Evolutionary conservation across 37 sponge, comb jelly and placozoan genomes (phyloP).

Genomic region (Ephydatia muelleri): DNA sequence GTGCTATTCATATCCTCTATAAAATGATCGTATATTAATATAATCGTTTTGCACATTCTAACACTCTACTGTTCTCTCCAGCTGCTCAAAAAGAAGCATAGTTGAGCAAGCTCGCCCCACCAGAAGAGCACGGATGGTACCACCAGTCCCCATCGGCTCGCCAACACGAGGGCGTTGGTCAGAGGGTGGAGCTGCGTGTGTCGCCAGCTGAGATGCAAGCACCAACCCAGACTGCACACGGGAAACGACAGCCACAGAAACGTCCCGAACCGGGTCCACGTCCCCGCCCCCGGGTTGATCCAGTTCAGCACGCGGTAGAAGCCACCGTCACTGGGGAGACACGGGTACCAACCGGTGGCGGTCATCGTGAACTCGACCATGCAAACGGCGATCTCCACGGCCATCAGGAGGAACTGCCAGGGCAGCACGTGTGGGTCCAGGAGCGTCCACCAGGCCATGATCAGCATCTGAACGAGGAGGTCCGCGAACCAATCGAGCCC

Average conservation of each 20-base stretch:
- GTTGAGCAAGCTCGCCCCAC: neutral
- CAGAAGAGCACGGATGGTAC: neutral
- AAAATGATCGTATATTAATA: too few species aligned
- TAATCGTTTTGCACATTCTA: too few species aligned
- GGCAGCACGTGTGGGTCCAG: neutral
- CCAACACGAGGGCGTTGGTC: neutral
- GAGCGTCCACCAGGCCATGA: neutral
- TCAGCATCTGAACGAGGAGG: neutral
- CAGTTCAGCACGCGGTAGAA: neutral
- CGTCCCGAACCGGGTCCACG: neutral
- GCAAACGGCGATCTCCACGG: neutral
- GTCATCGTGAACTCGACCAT: neutral
- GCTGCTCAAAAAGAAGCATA: neutral
- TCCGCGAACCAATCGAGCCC: neutral
- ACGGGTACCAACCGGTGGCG: neutral
- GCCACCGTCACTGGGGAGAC: neutral
- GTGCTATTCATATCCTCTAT: too few species aligned
- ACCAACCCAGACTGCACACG: neutral
- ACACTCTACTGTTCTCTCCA: conserved; percentile 1
- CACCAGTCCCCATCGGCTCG: neutral
- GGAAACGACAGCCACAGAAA: neutral
- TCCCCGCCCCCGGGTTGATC: neutral
- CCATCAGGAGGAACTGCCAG: neutral
- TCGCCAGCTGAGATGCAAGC: neutral
- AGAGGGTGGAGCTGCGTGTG: neutral